Conservation (phyloP, 2,888 invertebrate species). For the Priocnemis perturbator region DNA sequence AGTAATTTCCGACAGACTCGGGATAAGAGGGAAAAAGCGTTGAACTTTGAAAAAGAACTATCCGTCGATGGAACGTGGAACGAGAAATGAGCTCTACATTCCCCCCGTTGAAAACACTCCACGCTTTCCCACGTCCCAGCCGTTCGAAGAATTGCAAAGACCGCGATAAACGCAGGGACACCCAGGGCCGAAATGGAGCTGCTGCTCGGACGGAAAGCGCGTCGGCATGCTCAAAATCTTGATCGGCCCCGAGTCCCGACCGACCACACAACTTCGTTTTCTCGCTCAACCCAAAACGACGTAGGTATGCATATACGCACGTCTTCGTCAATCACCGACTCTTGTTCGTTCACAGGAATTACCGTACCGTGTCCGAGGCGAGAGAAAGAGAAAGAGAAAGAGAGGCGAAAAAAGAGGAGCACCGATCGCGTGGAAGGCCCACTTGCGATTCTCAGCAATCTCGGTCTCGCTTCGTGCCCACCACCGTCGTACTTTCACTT, state of each 20-base stretch:
- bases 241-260: too few relatives aligned
- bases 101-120: conserved; percentile 46
- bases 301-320: too few relatives aligned
- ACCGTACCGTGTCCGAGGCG: too few relatives aligned
- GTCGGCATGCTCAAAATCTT: too few relatives aligned
- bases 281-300: too few relatives aligned
- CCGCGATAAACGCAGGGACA: conserved; percentile 31
- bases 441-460: too few relatives aligned
- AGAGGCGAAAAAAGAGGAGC: not conserved
- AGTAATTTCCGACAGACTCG: conserved; percentile 42
- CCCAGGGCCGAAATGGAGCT: conserved; percentile 30
- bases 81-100: conserved; percentile 40
- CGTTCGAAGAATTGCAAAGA: conserved; percentile 45
- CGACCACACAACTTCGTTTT: too few relatives aligned
- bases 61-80: conserved; percentile 23
- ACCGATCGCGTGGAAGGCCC: too few relatives aligned
- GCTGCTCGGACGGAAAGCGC: not conserved
- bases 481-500: too few relatives aligned
- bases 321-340: too few relatives aligned
- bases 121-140: conserved; percentile 52
- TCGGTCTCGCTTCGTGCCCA: too few relatives aligned
- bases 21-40: conserved; percentile 40
- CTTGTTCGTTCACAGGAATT: too few relatives aligned
- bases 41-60: conserved; percentile 45
- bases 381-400: not conserved